phyloP scores from a whole-genome alignment of 2,797 vertebrate genomes.

The Hemibagrus guttatus region DNA sequence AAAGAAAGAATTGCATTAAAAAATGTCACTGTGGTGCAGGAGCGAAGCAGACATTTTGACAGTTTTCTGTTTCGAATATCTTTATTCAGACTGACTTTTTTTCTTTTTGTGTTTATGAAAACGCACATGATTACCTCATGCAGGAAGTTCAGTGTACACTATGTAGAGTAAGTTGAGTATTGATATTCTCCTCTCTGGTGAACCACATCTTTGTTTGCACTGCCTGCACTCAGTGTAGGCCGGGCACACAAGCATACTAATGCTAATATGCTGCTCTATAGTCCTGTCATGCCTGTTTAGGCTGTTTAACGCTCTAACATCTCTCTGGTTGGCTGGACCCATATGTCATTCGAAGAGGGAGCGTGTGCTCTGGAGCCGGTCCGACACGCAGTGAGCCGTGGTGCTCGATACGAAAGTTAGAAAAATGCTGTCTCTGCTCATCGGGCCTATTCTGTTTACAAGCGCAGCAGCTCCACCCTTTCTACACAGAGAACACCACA shows the following conservation, averaged over 20 bases:
- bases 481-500: constrained; percentile 17
- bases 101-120: neutral
- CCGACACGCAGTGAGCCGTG: constrained; percentile 74
- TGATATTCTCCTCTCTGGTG: neutral
- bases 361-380: constrained; percentile 77
- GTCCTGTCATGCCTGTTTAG: constrained; percentile 76
- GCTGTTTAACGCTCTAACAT: constrained; percentile 78
- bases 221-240: neutral
- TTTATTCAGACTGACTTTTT: neutral
- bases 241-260: constrained; percentile 56
- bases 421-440: constrained; percentile 82
- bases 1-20: neutral
- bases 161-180: too few relatives aligned
- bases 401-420: constrained; percentile 80
- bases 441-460: constrained; percentile 80
- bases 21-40: neutral
- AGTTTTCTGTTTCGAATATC: neutral
- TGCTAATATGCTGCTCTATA: constrained; percentile 72
- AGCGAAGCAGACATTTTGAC: neutral
- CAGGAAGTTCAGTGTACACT: neutral
- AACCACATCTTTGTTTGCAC: neutral
- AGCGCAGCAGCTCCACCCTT: constrained; percentile 64
- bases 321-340: constrained; percentile 86
- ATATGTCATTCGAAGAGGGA: constrained; percentile 87
- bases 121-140: too few relatives aligned